Conservation (phyloP, 2,113 vertebrate genomes). For the Nicator chloris region DNA sequence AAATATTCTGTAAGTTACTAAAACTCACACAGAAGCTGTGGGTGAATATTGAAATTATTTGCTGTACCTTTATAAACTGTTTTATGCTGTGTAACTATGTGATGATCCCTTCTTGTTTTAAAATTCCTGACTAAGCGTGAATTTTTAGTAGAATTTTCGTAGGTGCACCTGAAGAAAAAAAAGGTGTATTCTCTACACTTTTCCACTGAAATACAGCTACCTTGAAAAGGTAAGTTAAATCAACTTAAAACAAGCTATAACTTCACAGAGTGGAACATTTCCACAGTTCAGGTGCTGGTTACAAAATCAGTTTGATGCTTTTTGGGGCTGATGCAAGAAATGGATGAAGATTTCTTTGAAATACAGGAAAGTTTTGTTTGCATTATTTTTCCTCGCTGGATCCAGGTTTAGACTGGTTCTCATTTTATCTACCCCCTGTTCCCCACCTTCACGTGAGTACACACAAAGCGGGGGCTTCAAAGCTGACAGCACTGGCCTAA, state of each 20-base stretch:
- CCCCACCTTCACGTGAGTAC: constrained; percentile 21
- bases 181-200: not conserved
- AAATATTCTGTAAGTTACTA: not conserved
- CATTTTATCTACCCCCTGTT: constrained; percentile 16
- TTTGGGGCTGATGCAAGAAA: not conserved
- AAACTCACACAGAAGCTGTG: not conserved
- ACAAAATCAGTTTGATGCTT: not conserved
- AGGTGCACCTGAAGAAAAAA: not conserved
- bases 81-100: not conserved
- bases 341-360: not conserved
- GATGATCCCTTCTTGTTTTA: not conserved
- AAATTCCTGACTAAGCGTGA: not conserved
- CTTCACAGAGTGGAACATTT: not conserved
- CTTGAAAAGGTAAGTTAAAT: not conserved
- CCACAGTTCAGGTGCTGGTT: not conserved
- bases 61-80: not conserved
- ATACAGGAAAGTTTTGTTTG: not conserved
- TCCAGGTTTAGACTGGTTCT: constrained; percentile 33
- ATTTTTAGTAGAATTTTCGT: not conserved
- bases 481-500: constrained; percentile 14
- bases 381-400: not conserved
- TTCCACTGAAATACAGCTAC: not conserved
- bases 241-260: not conserved
- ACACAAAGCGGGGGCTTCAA: constrained; percentile 41
- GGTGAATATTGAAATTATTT: not conserved